Evolutionary conservation across 2,888 invertebrate species (phyloP), one percentile per base, ranked within the genome.

Genomic region (Anthrax anthrax): DNA sequence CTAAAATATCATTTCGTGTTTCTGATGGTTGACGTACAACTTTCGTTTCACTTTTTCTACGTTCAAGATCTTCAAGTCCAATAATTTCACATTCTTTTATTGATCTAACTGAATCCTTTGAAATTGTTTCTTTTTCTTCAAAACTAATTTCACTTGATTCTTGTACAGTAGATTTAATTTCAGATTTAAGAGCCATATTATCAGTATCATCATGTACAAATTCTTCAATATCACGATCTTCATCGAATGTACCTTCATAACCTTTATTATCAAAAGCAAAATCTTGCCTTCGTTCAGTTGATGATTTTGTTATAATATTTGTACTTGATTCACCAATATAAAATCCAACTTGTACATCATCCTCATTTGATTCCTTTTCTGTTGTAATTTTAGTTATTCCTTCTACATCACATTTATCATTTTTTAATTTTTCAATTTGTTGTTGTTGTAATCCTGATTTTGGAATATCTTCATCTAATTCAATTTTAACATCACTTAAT

Each of bases 241-340:
- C 48, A 44, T 49, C 46, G 13, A 43, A 46, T 13, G 43, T 44
- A n/a, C 19, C 37, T n/a, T 49, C 47, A 46, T 49, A 51, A 3
- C 42, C 54, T 48, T 54, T 47, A 44, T 54, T 53, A 32, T 54
- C 52, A 43, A 43, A 50, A 17, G 49, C 49, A 45, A 42, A 49
- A 3, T 54, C 54, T 6, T 49, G 45, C 18, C 45, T 41, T 46
- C 52, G 52, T 10, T 52, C 47, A 9, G 56, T 56, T 18, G 60
- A 56, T 2, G 66, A 62, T 52, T 64, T 67, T 3, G 51, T 63
- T 27, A 69, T 69, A 2, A 69, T 58, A 56, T 69, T 66, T 2
- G 57, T 58, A 44, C 67, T 67, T 2, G 66, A 67, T 51, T 69
- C 69, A 1, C 69, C 69, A 38, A 69, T 69, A 47, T 68, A 69